Evolutionary conservation across 2,113 vertebrate genomes (phyloP), one percentile per base, ranked within the genome.

Genomic region (Corythoichthys intestinalis): DNA sequence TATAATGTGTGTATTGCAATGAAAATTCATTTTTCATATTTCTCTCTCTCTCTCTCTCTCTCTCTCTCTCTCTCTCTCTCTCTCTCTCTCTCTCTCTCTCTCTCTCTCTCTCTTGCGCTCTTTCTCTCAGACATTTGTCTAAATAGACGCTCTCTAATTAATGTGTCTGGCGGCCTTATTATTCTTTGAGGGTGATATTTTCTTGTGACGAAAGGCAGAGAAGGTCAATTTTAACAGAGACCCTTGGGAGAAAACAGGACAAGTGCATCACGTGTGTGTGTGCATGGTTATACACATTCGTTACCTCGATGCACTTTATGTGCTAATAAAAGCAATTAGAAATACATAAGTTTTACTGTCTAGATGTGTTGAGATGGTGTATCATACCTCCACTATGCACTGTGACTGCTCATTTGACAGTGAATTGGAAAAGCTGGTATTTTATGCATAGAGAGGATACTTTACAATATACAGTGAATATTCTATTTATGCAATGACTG

Each of bases 81-180:
- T 28, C 4, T 56, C 4, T 34, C 15, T 56, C 15, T 53, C n/a
- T 28, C 17, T 28, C 54, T 10, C n/a, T 34, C 20, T 4, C 54
- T 95, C 53, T 52, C 12, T 8, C 37, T 39, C 20, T 11, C 66
- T 1, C 3, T 41, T 10, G 50, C 11, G 48, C 15, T 67, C 14
- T n/a, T 57, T 35, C 69, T 73, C 89, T 91, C 90, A 94, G 92
- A 93, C 86, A 89, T 93, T 92, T 90, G 90, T 93, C 91, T 92
- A 94, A 90, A 96, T 94, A 94, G 92, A 85, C 70, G 92, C 92
- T 91, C 92, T 91, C 93, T 95, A 94, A 96, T 96, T 94, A 97
- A 93, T 91, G 93, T 93, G 94, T 93, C 92, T 93, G 92, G 90
- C 90, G 85, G 92, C 93, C 92, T 95, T 93, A 93, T 94, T 94